These are phyloP conservation scores for Ibidorhyncha struthersii DNA, from an alignment of 2,113 vertebrate species.

Conservation along the genomic window DNA sequence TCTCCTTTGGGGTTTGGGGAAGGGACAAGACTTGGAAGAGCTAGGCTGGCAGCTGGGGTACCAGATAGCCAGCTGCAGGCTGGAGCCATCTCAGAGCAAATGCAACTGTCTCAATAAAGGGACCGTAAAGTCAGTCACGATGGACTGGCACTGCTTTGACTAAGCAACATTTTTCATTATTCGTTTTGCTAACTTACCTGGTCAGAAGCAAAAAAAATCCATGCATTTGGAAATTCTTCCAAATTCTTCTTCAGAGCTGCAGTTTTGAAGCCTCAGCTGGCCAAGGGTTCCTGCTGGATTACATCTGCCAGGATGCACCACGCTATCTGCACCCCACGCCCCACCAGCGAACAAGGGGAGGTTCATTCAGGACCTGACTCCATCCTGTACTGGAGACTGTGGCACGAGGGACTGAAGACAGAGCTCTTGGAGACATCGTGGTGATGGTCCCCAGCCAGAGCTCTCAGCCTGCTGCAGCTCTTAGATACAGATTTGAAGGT, in stretches of 20 bases:
- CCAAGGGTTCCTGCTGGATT: not conserved
- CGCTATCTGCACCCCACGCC: not conserved
- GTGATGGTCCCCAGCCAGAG: not conserved
- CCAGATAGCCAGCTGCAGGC: not conserved
- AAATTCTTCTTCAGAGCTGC: not conserved
- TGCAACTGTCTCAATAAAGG: not conserved
- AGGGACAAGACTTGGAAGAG: not conserved
- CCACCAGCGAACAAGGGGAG: fast-evolving
- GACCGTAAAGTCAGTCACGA: not conserved
- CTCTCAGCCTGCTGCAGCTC: not conserved
- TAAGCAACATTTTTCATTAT: not conserved
- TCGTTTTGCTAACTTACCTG: not conserved
- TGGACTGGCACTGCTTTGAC: not conserved
- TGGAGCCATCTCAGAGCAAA: not conserved
- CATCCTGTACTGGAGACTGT: not conserved
- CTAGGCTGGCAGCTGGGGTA: not conserved
- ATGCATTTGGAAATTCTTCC: not conserved
- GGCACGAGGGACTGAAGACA: not conserved
- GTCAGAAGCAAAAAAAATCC: not conserved
- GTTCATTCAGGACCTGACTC: not conserved
- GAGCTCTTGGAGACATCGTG: fast-evolving
- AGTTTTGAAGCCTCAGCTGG: not conserved
- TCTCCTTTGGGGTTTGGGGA: not conserved
- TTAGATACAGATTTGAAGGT: not conserved
- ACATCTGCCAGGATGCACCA: not conserved